Evolutionary conservation across 2,888 invertebrate genomes (phyloP).

Genomic region (Neuroscelio doddi): DNA sequence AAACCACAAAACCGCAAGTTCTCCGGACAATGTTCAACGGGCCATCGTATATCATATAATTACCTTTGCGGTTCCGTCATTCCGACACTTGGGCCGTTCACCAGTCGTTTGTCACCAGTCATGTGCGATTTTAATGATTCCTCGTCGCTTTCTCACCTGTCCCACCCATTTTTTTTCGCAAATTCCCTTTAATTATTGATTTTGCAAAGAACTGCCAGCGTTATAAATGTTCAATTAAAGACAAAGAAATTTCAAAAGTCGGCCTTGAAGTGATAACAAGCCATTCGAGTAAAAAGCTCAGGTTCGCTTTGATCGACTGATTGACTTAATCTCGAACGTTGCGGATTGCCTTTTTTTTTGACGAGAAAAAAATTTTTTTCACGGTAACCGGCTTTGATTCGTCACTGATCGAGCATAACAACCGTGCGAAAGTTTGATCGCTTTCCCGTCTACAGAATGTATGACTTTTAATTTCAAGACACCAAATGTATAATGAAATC

Average conservation of each 20-base stretch:
- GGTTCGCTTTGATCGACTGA: slow-evolving; percentile 1
- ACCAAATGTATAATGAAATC: no score
- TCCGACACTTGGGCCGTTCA: slow-evolving; percentile 67
- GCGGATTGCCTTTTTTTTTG: not conserved
- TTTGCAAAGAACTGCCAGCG: not conserved
- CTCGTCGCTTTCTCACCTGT: slow-evolving; percentile 17
- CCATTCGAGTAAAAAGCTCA: not conserved
- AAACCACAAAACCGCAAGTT: slow-evolving; percentile 71
- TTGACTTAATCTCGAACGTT: slow-evolving; percentile 1
- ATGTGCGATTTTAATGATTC: slow-evolving; percentile 38
- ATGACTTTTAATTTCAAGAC: no score
- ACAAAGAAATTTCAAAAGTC: no score
- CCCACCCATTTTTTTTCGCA: slow-evolving; percentile 10
- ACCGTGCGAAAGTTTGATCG: not conserved
- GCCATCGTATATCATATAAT: slow-evolving; percentile 69
- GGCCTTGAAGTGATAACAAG: no score
- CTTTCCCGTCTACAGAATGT: not conserved
- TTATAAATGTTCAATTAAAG: not conserved
- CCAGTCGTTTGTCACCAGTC: slow-evolving; percentile 66
- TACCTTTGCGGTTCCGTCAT: slow-evolving; percentile 69
- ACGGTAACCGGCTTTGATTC: not conserved
- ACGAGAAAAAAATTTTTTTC: not conserved
- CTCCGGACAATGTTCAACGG: slow-evolving; percentile 64
- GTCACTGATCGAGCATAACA: not conserved
- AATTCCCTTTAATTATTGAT: slow-evolving; percentile 2